Percentiles rank a stretch among this genome's conserved stretches.
Evolutionary conservation across 2,797 vertebrate genomes (phyloP).

Genomic region (Acrossocheilus fasciatus): DNA sequence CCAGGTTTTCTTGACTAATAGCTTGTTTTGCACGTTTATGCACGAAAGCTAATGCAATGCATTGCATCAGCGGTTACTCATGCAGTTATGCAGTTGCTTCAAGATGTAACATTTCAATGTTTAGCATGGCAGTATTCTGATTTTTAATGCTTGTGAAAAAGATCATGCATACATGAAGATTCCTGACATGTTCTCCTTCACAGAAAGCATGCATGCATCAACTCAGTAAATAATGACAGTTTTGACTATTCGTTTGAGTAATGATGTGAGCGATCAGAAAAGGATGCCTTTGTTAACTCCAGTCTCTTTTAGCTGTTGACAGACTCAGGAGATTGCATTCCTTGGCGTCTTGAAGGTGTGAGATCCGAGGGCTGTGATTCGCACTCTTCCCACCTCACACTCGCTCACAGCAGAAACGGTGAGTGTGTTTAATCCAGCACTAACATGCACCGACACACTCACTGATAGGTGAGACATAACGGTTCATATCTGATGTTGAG

Average conservation of each 20-base stretch:
- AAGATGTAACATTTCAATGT: background rate
- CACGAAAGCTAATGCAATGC: background rate
- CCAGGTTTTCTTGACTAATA: background rate
- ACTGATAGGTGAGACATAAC: background rate
- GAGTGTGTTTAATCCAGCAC: background rate
- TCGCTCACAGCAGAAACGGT: background rate
- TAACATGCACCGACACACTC: background rate
- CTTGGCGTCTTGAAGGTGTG: constrained; percentile 5
- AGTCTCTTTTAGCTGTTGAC: background rate
- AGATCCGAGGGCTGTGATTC: constrained; percentile 23
- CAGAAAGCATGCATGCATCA: background rate
- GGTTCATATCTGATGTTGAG: background rate
- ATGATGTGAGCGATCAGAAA: background rate
- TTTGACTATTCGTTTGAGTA: background rate
- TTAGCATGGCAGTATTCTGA: background rate
- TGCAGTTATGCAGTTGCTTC: background rate
- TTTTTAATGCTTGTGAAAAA: background rate
- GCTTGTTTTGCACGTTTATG: background rate
- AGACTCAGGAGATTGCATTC: constrained; percentile 13
- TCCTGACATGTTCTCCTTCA: background rate
- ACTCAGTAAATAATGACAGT: background rate
- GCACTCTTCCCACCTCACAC: constrained; percentile 10
- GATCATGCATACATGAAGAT: background rate
- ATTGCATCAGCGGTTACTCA: background rate
- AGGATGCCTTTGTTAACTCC: background rate